Evolutionary conservation across 2,113 vertebrate genomes (phyloP).

Genomic region (Elachura formosa): DNA sequence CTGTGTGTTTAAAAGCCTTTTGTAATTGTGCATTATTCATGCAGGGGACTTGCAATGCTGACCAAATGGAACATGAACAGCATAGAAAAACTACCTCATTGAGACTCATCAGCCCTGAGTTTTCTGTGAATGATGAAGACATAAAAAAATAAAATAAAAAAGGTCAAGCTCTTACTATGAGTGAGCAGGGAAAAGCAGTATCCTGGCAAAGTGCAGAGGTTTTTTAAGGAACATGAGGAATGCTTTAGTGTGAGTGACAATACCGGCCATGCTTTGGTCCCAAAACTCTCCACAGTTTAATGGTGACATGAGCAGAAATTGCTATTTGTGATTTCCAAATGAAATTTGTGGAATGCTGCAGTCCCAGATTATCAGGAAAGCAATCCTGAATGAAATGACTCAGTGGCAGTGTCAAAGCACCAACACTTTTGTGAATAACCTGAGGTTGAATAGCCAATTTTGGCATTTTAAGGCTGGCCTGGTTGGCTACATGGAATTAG

Average conservation of each 20-base stretch:
- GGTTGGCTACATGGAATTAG: neutral
- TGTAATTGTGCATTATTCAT: neutral
- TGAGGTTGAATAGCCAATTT: neutral
- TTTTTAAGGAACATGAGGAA: accelerated
- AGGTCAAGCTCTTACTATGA: neutral
- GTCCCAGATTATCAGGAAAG: neutral
- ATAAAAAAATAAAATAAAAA: neutral
- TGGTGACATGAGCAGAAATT: neutral
- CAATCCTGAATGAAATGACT: neutral
- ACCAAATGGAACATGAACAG: neutral
- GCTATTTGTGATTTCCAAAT: neutral
- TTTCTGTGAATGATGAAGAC: neutral
- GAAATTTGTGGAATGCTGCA: neutral
- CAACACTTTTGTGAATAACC: neutral
- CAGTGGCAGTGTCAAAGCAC: neutral
- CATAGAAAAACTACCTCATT: neutral
- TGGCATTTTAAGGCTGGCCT: accelerated
- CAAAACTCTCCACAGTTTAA: neutral
- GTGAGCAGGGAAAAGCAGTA: neutral
- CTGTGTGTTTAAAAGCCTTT: neutral
- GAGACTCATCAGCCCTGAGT: neutral
- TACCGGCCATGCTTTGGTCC: neutral
- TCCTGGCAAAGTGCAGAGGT: accelerated
- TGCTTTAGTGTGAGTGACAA: neutral
- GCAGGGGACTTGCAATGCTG: neutral